Conservation (phyloP, 2,797 vertebrate species). For the Xenentodon cancila region DNA sequence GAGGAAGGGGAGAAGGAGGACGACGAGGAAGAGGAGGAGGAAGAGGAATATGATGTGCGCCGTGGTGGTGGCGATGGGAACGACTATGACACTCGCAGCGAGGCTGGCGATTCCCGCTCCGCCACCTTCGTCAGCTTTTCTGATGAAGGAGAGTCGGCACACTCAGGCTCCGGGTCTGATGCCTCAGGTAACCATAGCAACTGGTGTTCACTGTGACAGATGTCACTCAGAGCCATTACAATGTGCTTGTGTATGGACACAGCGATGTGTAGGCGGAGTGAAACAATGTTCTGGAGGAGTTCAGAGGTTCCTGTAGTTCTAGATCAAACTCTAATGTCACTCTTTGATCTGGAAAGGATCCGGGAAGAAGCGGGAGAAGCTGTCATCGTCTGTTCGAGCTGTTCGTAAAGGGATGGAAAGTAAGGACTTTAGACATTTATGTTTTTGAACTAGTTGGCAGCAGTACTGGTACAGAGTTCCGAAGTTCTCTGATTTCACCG, state of each 20-base stretch:
- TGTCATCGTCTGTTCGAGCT: slow-evolving; percentile 97
- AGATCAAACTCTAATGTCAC: no score
- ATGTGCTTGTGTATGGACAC: no score
- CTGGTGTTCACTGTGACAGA: neutral
- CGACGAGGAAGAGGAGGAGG: slow-evolving; percentile 91
- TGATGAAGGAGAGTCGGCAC: slow-evolving; percentile 90
- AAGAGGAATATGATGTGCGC: slow-evolving; percentile 89
- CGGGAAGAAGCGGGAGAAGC: slow-evolving; percentile 98
- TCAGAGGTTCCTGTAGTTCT: no score
- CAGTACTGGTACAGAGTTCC: no score
- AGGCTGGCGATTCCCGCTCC: slow-evolving; percentile 95
- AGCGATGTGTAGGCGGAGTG: no score
- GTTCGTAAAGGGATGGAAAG: slow-evolving; percentile 92
- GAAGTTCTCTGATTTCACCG: no score
- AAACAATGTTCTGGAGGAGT: no score
- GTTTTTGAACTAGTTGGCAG: no score
- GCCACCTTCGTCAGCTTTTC: slow-evolving; percentile 95
- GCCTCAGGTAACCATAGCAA: slow-evolving; percentile 85
- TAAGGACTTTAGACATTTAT: slow-evolving; percentile 32
- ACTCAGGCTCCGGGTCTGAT: slow-evolving; percentile 91
- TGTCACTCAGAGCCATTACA: neutral
- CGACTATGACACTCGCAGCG: slow-evolving; percentile 96
- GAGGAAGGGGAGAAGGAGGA: slow-evolving; percentile 71
- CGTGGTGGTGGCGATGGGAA: slow-evolving; percentile 86
- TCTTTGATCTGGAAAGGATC: slow-evolving; percentile 85